A percentile compares a stretch with the other conserved stretches of the same genome.
These are phyloP conservation scores for Xestoiulus laeticollis DNA, from an alignment of 2,888 invertebrate genomes.

Conservation along the genomic window DNA sequence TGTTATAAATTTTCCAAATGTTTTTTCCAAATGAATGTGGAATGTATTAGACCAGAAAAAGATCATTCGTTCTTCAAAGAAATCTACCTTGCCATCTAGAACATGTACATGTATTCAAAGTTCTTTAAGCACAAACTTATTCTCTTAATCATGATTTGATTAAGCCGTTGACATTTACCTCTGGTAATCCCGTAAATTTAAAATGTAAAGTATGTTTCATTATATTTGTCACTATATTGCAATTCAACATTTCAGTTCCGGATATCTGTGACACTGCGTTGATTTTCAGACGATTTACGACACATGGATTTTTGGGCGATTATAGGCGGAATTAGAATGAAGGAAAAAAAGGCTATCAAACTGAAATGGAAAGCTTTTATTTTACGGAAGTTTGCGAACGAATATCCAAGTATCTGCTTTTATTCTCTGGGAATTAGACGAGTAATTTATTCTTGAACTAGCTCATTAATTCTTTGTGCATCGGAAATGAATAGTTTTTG, in stretches of 20 bases:
- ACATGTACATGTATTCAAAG: neutral
- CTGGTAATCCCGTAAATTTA: neutral
- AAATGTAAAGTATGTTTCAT: neutral
- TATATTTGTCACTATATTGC: neutral
- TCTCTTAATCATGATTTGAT: no score
- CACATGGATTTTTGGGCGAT: neutral
- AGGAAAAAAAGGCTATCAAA: neutral
- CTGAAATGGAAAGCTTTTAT: slow-evolving; percentile 3
- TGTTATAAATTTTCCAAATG: neutral
- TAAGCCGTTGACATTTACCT: neutral
- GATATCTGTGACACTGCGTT: neutral
- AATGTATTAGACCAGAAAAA: neutral
- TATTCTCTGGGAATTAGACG: slow-evolving; percentile 11
- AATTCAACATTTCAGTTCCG: neutral
- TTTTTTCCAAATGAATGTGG: neutral
- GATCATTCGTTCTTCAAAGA: neutral
- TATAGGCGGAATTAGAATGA: neutral
- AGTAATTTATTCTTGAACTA: slow-evolving; percentile 11
- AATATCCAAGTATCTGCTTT: neutral
- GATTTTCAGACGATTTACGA: neutral
- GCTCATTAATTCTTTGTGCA: slow-evolving; percentile 8
- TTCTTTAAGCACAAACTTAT: no score
- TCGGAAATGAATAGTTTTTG: neutral
- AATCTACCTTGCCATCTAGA: neutral
- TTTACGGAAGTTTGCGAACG: slow-evolving; percentile 21